Base-by-base conservation (phyloP, 2,888 invertebrate genomes). In the Hyposoter dolosus region DNA sequence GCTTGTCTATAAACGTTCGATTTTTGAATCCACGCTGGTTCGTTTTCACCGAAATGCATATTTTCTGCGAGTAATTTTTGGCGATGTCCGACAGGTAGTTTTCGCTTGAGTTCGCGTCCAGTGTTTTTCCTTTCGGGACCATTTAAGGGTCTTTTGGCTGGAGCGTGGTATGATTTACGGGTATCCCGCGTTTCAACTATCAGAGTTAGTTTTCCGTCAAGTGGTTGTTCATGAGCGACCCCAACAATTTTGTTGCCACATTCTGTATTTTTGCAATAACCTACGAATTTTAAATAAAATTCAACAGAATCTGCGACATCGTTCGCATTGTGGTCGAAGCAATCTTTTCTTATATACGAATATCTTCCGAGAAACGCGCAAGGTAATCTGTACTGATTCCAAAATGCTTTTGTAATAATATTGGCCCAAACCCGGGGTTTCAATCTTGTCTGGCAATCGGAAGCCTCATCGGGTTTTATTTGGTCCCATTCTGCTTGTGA, bases 291-390 rank as follows among this genome's bases (percentile, higher is more conserved):
- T 23, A 84, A 40, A 19, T 76, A 74, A 71, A 68, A 82, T 35
- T 47, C 77, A 66, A 72, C 17, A 32, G 65, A 35, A 5, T 35
- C 35, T 66, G 45, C 65, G 28, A 32, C 32, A n/a, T 63, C 35
- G 19, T 40, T 68, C 66, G 19, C 19, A 45, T 50, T 32, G 23
- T 68, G 17, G n/a, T 53, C 35, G 12, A 28, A 35, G 15, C 17
- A 65, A 68, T 40, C 60, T 28, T 10, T 43, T n/a, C 19, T 45
- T n/a, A 87, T 71, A 35, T 86, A 53, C 1, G 83, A 83, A 53
- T 66, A 45, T 63, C 82, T 85, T 17, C 63, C 84, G 63, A 84
- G 32, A 66, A 84, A 88, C 19, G 87, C 83, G 68, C 83, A 88
- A 12, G 56, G 60, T 3, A 87, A 68, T 35, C 82, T 77, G 63